phyloP scores from a whole-genome alignment of 2,113 vertebrate genomes.

The Polyodon spathula region DNA sequence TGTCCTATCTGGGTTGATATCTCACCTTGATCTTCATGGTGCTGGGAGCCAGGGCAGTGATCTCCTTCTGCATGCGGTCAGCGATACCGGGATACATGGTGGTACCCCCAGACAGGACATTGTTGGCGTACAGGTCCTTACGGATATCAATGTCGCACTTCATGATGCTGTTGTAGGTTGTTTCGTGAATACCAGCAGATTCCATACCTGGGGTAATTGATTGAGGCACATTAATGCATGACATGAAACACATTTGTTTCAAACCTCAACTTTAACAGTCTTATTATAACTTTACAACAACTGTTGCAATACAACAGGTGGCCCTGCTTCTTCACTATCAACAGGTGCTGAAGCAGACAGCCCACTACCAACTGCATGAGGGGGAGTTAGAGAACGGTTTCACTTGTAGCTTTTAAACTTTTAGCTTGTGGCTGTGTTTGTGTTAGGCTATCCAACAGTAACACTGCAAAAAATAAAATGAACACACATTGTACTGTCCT shows the following conservation, averaged over 20 bases:
- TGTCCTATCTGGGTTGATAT: neutral
- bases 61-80: slow-evolving; percentile 90
- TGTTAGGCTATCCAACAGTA: too few species aligned
- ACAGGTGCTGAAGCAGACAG: slow-evolving; percentile 41
- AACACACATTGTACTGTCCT: too few species aligned
- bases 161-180: slow-evolving; percentile 93
- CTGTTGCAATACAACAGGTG: slow-evolving; percentile 26
- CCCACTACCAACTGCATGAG: slow-evolving; percentile 13
- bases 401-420: too few species aligned
- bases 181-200: slow-evolving; percentile 88
- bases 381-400: neutral
- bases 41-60: slow-evolving; percentile 82
- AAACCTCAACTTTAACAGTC: too few species aligned
- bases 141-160: slow-evolving; percentile 92
- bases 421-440: too few species aligned
- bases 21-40: slow-evolving; percentile 93
- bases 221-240: too few species aligned
- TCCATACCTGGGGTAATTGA: slow-evolving; percentile 71
- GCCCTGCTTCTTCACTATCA: slow-evolving; percentile 1
- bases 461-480: too few species aligned
- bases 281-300: slow-evolving; percentile 17
- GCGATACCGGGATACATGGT: slow-evolving; percentile 92
- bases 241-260: too few species aligned
- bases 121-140: slow-evolving; percentile 91
- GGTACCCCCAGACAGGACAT: slow-evolving; percentile 80